phyloP scores from a whole-genome alignment of 2,797 vertebrate species.

The Sebastes trivittatus region DNA sequence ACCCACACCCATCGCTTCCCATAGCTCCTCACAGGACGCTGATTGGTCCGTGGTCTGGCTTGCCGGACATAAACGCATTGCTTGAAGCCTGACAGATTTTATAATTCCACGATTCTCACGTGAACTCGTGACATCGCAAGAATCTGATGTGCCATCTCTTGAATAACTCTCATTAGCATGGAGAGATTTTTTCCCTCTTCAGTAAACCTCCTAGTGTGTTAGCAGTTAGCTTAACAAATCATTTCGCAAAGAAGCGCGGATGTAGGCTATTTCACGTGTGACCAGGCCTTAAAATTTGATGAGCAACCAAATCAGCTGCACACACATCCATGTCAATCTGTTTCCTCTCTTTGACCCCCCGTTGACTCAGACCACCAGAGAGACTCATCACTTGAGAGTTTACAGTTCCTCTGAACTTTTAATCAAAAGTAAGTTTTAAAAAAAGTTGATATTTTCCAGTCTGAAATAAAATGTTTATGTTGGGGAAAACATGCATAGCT shows the following conservation, averaged over 20 bases:
- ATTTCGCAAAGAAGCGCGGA: not conserved
- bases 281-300: not conserved
- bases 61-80: no score
- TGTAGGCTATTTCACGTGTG: not conserved
- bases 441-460: conserved; percentile 5
- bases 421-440: conserved; percentile 14
- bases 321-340: conserved; percentile 25
- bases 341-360: conserved; percentile 7
- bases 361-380: conserved; percentile 24
- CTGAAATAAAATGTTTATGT: conserved; percentile 44
- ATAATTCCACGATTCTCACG: no score
- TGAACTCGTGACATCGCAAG: no score
- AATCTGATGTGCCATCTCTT: not conserved
- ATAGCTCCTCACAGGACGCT: no score
- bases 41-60: no score
- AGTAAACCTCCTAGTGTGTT: not conserved
- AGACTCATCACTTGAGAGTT: conserved; percentile 9
- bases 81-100: no score
- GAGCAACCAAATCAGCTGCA: conserved; percentile 44
- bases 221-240: not conserved
- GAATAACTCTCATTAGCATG: not conserved
- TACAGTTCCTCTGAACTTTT: not conserved
- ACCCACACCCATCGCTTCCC: accelerated
- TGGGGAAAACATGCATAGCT: conserved; percentile 45
- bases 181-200: not conserved